Evolutionary conservation across 2,797 vertebrate genomes (phyloP), one percentile per base, ranked within the genome.

Genomic region (Gastrophryne carolinensis): DNA sequence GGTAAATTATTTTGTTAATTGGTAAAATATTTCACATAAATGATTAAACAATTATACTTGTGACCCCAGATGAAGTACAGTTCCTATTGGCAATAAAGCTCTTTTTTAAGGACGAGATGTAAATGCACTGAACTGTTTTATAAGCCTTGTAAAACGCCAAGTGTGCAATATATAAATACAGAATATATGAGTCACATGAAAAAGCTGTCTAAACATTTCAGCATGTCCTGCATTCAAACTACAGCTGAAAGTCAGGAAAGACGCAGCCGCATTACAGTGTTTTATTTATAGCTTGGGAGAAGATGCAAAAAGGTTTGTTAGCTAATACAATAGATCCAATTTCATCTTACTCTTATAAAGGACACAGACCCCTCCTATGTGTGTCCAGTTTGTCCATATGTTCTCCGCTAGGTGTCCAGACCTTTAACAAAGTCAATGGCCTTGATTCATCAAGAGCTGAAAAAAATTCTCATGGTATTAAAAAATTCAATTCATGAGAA

Each of bases 71-170:
- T 27, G n/a, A 47, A 17, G 39, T 47, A n/a, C 23, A 47, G 26
- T 17, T 61, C n/a, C 39, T 15, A 63, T 29, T 7, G 61, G 61
- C 15, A 63, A n/a, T 63, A 63, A 63, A 17, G 24, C 2, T 37
- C n/a, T 47, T 63, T 44, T 47, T 29, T 27, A 63, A 47, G 61
- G 24, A 26, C 37, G 44, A 30, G 24, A 63, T 44, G 39, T 63
- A 63, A 63, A 63, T 63, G 61, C 61, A 63, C 61, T 47, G 37
- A 63, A 63, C 37, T 47, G 39, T 63, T 63, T 63, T 63, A 63
- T 63, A 63, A 44, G 15, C 39, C 39, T 63, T 63, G 61, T 63
- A 63, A 63, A 63, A 63, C 29, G 61, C 61, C 61, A 63, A 44
- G 39, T 63, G 61, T 63, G 61, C 39, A 63, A 47, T 47, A 39